Conservation (phyloP, 2,888 invertebrate genomes). For the Leucoptera coffeella region DNA sequence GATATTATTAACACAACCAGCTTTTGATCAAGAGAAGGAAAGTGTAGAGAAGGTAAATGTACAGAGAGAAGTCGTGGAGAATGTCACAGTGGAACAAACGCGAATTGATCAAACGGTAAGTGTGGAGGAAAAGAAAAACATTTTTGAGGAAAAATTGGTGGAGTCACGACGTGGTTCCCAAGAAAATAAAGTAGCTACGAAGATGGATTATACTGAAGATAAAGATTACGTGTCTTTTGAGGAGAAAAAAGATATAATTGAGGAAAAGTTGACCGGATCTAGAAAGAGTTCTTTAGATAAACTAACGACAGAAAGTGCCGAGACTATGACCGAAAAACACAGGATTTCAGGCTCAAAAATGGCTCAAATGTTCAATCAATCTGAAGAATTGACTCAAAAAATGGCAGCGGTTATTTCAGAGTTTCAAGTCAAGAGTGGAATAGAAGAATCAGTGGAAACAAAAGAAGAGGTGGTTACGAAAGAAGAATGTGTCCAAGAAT, state of each 20-base stretch:
- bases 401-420: conserved; percentile 35
- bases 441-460: conserved; percentile 12
- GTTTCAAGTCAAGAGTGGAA: conserved; percentile 23
- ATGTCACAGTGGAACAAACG: background rate
- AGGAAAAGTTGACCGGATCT: conserved; percentile 4
- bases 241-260: conserved; percentile 4
- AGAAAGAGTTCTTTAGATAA: conserved; percentile 4
- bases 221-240: too few species aligned
- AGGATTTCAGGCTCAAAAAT: conserved; percentile 22
- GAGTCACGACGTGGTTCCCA: conserved; percentile 6
- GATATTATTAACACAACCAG: conserved; percentile 23
- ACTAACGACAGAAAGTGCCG: conserved; percentile 5
- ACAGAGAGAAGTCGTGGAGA: background rate
- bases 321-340: conserved; percentile 6
- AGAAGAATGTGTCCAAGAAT: too few species aligned
- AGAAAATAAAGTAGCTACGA: background rate
- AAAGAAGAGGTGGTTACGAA: conserved; percentile 7
- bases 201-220: conserved; percentile 1
- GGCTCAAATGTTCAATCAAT: conserved; percentile 24
- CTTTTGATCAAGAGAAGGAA: too few species aligned
- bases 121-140: background rate
- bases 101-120: conserved; percentile 1
- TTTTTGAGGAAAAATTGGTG: conserved; percentile 7
- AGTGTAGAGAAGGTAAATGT: too few species aligned
- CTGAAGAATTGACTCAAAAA: conserved; percentile 25